Conservation (phyloP, 1,140 invertebrate species). For the Archivesica marissinica region DNA sequence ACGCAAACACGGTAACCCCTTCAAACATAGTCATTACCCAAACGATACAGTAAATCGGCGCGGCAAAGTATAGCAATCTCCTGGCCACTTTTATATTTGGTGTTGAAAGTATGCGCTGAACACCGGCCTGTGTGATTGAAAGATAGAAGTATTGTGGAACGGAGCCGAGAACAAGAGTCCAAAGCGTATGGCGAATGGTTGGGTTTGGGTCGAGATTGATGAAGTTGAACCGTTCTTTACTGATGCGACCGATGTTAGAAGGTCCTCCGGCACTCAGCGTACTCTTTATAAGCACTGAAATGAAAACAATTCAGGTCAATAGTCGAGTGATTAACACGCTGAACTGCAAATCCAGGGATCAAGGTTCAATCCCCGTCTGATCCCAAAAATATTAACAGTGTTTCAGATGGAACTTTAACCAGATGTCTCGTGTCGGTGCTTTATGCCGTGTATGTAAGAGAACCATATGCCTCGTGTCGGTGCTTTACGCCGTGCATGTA, state of each 20-base stretch:
- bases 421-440: too few species aligned
- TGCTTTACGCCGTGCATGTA: too few species aligned
- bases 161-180: constrained; percentile 36
- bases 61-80: constrained; percentile 18
- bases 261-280: constrained; percentile 10
- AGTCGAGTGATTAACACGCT: too few species aligned
- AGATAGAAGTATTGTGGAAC: neutral
- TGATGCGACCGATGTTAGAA: neutral
- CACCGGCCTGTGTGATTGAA: constrained; percentile 9
- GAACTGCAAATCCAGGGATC: too few species aligned
- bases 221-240: constrained; percentile 17
- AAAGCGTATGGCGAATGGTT: constrained; percentile 28
- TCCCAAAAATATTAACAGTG: too few species aligned
- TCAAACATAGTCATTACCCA: constrained; percentile 11
- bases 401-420: too few species aligned
- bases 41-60: constrained; percentile 20
- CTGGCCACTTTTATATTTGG: constrained; percentile 25
- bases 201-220: constrained; percentile 44
- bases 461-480: too few species aligned
- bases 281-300: constrained; percentile 17
- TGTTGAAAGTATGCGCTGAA: constrained; percentile 46
- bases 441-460: too few species aligned
- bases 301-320: too few species aligned
- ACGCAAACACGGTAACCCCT: constrained; percentile 43
- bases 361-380: too few species aligned